Percentiles rank a stretch among this genome's conserved stretches.
Evolutionary conservation across 2,797 vertebrate species (phyloP).

Genomic region (Propithecus perrieri): DNA sequence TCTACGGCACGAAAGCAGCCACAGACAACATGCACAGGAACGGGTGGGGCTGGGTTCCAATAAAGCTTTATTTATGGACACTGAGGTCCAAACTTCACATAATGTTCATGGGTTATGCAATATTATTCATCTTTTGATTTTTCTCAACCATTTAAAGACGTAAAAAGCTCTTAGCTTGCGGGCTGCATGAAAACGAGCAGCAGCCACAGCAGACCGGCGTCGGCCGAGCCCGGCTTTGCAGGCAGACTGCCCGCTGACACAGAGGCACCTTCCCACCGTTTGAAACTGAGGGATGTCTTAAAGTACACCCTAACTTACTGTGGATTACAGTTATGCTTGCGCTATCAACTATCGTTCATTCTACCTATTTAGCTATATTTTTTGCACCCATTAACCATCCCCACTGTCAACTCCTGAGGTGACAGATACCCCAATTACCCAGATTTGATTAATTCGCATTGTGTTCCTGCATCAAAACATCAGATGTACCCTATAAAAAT

Average conservation of each 20-base stretch:
- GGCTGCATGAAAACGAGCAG: fast-evolving
- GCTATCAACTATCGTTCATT: not conserved
- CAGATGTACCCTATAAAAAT: not conserved
- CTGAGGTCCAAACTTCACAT: not conserved
- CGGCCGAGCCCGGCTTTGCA: fast-evolving
- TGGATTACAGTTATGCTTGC: not conserved
- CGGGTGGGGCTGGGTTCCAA: fast-evolving
- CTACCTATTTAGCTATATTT: not conserved
- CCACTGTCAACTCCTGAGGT: not conserved
- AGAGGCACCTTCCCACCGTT: not conserved
- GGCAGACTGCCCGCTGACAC: fast-evolving
- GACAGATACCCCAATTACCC: not conserved
- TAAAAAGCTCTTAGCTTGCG: fast-evolving
- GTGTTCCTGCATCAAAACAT: not conserved
- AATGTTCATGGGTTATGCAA: fast-evolving
- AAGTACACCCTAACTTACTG: not conserved
- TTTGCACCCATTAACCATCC: not conserved
- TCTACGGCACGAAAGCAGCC: fast-evolving
- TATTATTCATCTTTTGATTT: not conserved
- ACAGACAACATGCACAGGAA: fast-evolving
- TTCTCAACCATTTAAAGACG: not conserved
- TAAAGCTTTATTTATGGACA: not conserved
- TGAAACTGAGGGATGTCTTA: not conserved
- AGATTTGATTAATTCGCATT: not conserved
- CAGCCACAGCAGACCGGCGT: fast-evolving